These are phyloP conservation scores for Scomber scombrus DNA, from an alignment of 2,113 vertebrate species.

Conservation along the genomic window DNA sequence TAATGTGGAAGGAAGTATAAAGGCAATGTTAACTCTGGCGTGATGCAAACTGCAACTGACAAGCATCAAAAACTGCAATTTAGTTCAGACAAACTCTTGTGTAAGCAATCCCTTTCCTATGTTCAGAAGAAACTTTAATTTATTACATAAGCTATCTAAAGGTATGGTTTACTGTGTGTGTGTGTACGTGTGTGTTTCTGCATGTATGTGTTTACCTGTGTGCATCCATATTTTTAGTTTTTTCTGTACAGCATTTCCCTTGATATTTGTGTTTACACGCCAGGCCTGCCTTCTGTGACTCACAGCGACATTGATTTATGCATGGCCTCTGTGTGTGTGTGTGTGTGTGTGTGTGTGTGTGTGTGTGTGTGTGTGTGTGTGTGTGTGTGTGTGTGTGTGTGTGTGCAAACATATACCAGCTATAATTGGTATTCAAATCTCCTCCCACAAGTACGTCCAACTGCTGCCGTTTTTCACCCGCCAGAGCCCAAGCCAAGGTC, in stretches of 20 bases:
- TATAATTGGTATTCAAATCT: conserved; percentile 84
- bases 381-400: not conserved
- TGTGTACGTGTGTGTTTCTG: conserved; percentile 9
- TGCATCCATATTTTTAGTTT: conserved; percentile 34
- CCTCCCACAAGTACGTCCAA: conserved; percentile 77
- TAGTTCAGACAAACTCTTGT: conserved; percentile 47
- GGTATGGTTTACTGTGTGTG: not conserved
- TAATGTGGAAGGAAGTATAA: conserved; percentile 44
- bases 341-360: conserved; percentile 33
- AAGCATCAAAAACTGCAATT: conserved; percentile 58
- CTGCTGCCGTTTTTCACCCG: conserved; percentile 75
- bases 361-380: not conserved
- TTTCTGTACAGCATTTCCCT: conserved; percentile 62
- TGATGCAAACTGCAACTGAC: conserved; percentile 72
- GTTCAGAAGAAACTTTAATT: conserved; percentile 38
- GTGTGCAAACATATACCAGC: conserved; percentile 40
- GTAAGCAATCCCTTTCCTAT: conserved; percentile 35
- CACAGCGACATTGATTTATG: conserved; percentile 80
- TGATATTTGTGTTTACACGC: conserved; percentile 72
- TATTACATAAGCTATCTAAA: conserved; percentile 15
- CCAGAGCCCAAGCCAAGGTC: conserved; percentile 71
- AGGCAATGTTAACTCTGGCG: conserved; percentile 55
- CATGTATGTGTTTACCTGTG: conserved; percentile 26
- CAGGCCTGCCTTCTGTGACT: conserved; percentile 73
- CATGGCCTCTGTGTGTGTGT: conserved; percentile 43